Base-by-base conservation (phyloP, 2,888 invertebrate species). In the Mechanitis mazaeus region DNA sequence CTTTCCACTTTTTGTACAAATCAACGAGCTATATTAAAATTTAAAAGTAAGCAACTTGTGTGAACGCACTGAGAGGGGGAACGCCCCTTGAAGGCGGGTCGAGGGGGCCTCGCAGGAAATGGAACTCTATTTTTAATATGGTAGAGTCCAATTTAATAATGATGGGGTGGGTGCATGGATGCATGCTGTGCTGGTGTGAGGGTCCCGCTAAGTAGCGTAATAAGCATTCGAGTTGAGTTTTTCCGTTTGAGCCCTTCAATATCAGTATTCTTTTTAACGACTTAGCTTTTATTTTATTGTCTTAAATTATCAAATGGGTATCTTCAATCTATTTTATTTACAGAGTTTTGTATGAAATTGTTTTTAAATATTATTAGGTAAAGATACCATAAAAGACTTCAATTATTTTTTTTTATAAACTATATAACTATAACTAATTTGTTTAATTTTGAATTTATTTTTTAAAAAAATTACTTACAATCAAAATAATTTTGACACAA, bases 21-120 rank as follows among this genome's bases (percentile, higher is more conserved):
- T 84, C 84, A 84, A 83, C 83, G 78, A 69, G 66, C 75, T 78
- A 79, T 84, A 87, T 89, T 87, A 88, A 89, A 88, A 83, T 86
- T 88, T 87, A 81, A 87, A 88, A 88, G 84, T 81, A 83, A 75
- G 72, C 79, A 75, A 80, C 77, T 81, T 80, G 72, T 75, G 79
- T 77, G 80, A 74, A 79, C 79, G 73, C 70, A 72, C 69, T 69
- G 85, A 72, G 85, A 85, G 85, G 81, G 79, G 77, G 73, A 81
- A 84, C 89, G 89, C 89, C 89, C 88, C 84, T 80, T 83, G 80
- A 78, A 85, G 89, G 89, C 89, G 89, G 88, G 85, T 73, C 88
- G 73, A 66, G 67, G 54, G 42, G 50, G 58, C 20, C 45, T 54
- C 72, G 70, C 61, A 58, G 69, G 1, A 81, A 72, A 73, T 45